Conservation (phyloP, 2,888 invertebrate species). For the Sarcophaga rosellei region DNA sequence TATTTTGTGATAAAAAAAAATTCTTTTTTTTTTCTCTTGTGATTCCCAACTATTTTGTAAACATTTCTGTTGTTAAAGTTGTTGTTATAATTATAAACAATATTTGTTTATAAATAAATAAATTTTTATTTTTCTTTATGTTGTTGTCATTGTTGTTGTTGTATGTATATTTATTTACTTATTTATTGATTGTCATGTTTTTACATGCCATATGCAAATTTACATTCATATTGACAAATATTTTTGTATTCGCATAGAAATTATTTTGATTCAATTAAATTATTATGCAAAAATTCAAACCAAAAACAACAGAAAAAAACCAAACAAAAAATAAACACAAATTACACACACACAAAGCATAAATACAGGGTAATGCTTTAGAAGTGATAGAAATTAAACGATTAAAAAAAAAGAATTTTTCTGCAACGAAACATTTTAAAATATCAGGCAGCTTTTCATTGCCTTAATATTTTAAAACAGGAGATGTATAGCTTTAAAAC, state of each 20-base stretch:
- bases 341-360: background rate
- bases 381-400: background rate
- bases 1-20: too few relatives aligned
- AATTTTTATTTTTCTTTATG: background rate
- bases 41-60: background rate
- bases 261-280: conserved; percentile 67
- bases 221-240: conserved; percentile 8
- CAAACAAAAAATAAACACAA: background rate
- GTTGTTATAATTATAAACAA: conserved; percentile 12
- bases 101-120: conserved; percentile 27
- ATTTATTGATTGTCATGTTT: conserved; percentile 63
- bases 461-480: too few relatives aligned
- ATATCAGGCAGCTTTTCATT: background rate
- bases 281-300: conserved; percentile 49
- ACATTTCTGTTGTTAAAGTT: background rate
- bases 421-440: too few relatives aligned
- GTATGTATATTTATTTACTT: conserved; percentile 23
- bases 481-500: too few relatives aligned
- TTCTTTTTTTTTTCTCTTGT: background rate
- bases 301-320: conserved; percentile 10
- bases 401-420: background rate
- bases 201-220: conserved; percentile 55
- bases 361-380: conserved; percentile 4
- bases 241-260: conserved; percentile 46
- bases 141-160: background rate